phyloP scores from a whole-genome alignment of 2,113 vertebrate species.

The Protomyctophum bolini region DNA sequence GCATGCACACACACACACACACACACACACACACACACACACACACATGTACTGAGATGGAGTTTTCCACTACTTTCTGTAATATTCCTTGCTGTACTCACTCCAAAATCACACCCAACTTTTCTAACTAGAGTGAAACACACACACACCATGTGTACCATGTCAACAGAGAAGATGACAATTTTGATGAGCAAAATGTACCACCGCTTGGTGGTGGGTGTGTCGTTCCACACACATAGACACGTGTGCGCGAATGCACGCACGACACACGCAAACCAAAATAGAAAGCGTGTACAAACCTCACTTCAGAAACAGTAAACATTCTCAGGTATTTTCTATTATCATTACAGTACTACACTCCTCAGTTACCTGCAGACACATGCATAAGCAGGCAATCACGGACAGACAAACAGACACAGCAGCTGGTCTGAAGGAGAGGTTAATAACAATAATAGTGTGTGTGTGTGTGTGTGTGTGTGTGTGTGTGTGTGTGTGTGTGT shows the following conservation, averaged over 20 bases:
- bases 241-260: not conserved
- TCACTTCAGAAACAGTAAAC: no score
- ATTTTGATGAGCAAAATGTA: no score
- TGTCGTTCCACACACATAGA: not conserved
- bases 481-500: not conserved
- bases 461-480: not conserved
- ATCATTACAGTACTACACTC: not conserved
- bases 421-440: constrained; percentile 11
- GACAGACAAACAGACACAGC: not conserved
- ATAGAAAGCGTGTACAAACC: not conserved
- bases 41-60: constrained; percentile 28
- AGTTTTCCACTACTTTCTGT: constrained; percentile 73
- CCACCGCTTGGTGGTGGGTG: no score
- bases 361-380: not conserved
- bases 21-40: constrained; percentile 15
- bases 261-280: not conserved
- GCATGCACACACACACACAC: not conserved
- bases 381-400: not conserved
- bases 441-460: constrained; percentile 2
- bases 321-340: no score
- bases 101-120: constrained; percentile 53
- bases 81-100: constrained; percentile 63
- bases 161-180: not conserved
- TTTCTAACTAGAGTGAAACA: constrained; percentile 36
- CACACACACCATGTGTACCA: not conserved